These are phyloP conservation scores for Reticulitermes speratus DNA, from an alignment of 1,140 invertebrate species.

Conservation along the genomic window DNA sequence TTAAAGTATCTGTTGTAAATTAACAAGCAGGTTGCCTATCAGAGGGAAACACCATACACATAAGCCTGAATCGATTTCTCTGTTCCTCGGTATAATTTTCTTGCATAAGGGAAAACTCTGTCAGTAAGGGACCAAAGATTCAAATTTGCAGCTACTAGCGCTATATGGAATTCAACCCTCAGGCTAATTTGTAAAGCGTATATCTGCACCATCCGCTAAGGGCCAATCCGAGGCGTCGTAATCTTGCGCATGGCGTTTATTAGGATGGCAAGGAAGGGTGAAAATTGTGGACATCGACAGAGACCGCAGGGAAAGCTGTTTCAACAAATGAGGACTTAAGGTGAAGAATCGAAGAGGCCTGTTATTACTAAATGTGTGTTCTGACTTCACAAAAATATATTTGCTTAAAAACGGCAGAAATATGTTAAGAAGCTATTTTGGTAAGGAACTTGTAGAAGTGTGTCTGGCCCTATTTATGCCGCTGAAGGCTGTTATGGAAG, in stretches of 20 bases:
- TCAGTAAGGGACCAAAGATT: not conserved
- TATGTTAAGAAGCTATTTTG: no score
- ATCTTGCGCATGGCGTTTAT: conserved; percentile 20
- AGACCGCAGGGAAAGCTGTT: not conserved
- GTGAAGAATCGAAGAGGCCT: not conserved
- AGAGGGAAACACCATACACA: no score
- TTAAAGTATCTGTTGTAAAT: no score
- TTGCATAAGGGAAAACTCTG: not conserved
- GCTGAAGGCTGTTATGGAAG: no score
- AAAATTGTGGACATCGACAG: not conserved
- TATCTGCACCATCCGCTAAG: conserved; percentile 22
- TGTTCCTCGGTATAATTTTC: no score
- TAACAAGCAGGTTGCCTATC: no score
- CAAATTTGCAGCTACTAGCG: not conserved
- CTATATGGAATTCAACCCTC: not conserved
- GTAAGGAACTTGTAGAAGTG: no score
- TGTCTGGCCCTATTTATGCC: no score
- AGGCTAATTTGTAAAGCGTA: not conserved
- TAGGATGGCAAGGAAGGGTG: not conserved
- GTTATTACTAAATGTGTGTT: not conserved
- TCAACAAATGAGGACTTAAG: not conserved
- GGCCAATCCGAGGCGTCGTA: conserved; percentile 22
- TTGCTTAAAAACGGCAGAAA: not conserved
- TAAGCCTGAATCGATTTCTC: no score
- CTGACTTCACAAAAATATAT: not conserved